phyloP scores from a whole-genome alignment of 1,140 invertebrate genomes.

The Drosophila willistoni region DNA sequence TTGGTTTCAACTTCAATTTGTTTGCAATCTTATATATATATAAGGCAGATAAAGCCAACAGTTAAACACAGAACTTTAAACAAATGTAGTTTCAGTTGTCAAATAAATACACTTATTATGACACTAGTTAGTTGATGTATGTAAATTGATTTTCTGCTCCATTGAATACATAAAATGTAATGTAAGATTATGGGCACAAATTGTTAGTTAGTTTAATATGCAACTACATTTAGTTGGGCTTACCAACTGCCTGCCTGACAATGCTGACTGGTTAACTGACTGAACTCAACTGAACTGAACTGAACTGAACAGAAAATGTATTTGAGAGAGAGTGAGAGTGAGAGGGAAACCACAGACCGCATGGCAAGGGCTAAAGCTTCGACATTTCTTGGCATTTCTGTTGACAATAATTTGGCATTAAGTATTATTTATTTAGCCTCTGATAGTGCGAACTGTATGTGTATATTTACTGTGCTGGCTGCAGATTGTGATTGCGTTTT shows the following conservation, averaged over 20 bases:
- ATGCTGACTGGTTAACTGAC: conserved; percentile 38
- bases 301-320: no score
- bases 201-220: conserved; percentile 1
- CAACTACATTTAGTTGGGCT: background rate
- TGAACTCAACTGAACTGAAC: conserved; percentile 3
- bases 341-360: conserved; percentile 13
- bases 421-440: conserved; percentile 71
- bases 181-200: background rate
- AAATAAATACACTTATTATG: no score
- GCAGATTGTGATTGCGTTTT: conserved; percentile 46
- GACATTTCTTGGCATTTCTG: conserved; percentile 61
- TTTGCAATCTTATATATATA: no score
- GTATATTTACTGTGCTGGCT: conserved; percentile 26
- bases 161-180: background rate
- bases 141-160: background rate
- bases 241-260: background rate
- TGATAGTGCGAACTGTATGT: conserved; percentile 57
- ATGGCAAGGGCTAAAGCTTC: conserved; percentile 51
- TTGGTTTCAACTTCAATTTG: no score
- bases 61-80: no score
- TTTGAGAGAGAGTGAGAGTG: conserved; percentile 19
- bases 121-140: no score
- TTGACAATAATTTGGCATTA: conserved; percentile 77
- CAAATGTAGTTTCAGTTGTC: no score
- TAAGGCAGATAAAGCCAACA: no score